Base-by-base conservation (phyloP, 64 coral and sea anemone genomes). In the Stichodactyla mertensii region DNA sequence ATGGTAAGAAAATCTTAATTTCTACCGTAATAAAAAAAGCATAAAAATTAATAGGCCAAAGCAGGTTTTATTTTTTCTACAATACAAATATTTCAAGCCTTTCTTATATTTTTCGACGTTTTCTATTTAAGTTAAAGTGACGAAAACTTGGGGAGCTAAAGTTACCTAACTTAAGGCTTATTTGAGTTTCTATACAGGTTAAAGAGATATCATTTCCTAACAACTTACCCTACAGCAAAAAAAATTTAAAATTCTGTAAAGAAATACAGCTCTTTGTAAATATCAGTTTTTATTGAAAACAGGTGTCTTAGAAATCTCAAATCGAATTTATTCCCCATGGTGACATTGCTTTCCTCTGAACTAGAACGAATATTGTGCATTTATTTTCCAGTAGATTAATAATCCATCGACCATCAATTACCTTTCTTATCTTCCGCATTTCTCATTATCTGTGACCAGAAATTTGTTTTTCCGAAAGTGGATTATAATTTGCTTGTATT, bases 1-100 rank as follows among this genome's bases (percentile, higher is more conserved):
- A 71, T 99, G 97, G 97, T 94, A 88, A 88, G 91, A 27, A 12
- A 66, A 51, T 18, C 11, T 81, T n/a, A 22, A 2, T 22, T 45
- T 45, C 36, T 66, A 36, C 27, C 6, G 10, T 10, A n/a, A 27
- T 74, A 9, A 2, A 31, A 74, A 74, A 31, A 27, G 4, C 11
- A 31, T 69, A 74, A 74, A 6, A 23, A 13, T 74, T 27, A 74
- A 36, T 74, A 58, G 8, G 1, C 27, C 8, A 11, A 27, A 74
- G 69, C 10, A 13, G 24, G 4, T 14, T 23, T 74, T 28, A 4
- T 31, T 74, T 74, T 31, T 31, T 23, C 19, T 23, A 66, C 62
- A n/a, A 66, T 66, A 66, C 9, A 20, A 22, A n/a, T 66, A 66
- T 66, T 66, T 66, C 19, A 7, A 66, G 16, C 19, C 19, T n/a